These are phyloP conservation scores for Manis crassicaudata DNA, from an alignment of 2,797 vertebrate species.

Conservation along the genomic window DNA sequence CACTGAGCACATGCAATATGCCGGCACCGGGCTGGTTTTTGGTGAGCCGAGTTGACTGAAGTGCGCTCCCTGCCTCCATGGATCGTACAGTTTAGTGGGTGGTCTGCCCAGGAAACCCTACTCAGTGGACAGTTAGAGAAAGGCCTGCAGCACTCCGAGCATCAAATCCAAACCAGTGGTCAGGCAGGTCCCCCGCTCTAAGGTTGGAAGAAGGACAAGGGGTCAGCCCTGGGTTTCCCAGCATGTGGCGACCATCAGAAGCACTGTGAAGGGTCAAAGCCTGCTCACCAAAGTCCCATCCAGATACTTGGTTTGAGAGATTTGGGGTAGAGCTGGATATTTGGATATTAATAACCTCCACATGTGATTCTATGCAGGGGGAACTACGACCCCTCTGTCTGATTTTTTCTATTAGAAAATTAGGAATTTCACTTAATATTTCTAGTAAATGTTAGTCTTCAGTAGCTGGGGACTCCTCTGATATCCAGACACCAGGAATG, in stretches of 20 bases:
- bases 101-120: not conserved
- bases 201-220: not conserved
- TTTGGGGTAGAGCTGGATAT: not conserved
- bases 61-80: fast-evolving
- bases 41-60: not conserved
- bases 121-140: not conserved
- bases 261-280: fast-evolving
- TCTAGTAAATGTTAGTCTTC: not conserved
- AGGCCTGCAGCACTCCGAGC: not conserved
- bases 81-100: not conserved
- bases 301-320: not conserved
- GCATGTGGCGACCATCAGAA: fast-evolving
- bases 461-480: not conserved
- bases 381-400: not conserved
- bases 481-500: not conserved
- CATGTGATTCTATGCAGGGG: not conserved
- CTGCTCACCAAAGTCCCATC: not conserved
- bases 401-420: not conserved
- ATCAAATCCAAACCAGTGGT: not conserved
- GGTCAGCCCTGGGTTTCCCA: no score
- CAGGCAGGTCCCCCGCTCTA: fast-evolving
- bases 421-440: not conserved
- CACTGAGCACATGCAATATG: fast-evolving
- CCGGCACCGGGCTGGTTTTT: no score
- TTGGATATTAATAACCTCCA: not conserved